Base-by-base conservation (phyloP, 2,113 vertebrate species). In the Geothlypis trichas region DNA sequence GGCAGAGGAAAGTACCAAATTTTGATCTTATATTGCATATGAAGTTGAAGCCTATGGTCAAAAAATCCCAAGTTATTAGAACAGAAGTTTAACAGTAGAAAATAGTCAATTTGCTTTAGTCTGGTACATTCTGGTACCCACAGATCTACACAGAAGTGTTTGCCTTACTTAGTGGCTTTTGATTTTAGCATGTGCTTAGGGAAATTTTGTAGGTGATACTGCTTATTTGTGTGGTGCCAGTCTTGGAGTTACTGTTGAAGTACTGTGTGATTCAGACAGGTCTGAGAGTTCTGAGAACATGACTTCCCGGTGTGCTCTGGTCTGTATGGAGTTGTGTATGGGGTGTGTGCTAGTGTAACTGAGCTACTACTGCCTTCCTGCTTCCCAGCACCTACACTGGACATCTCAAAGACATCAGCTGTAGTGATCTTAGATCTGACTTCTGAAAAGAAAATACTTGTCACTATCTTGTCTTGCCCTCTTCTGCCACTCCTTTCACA, bases 221-320 rank as follows among this genome's bases (percentile, higher is more conserved):
- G 22, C 18, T 33, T 47, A 47, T 61, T 39, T 83, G 35, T 47
- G 18, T 68, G 54, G 8, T 59, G 52, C 42, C 1, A 8, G 14
- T 71, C 23, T 39, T 51, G 10, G 28, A 27, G 18, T 46, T 63
- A 18, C 54, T 65, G 7, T 68, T 62, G 51, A 87, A 78, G 42
- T 63, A 33, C 1, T 61, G 30, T 41, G 24, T 72, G 35, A 41
- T 28, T 26, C 30, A 44, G 62, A 41, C 23, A 65, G 35, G 17
- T 37, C 31, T 87, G 41, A 86, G 57, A 57, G 39, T 61, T 93
- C 35, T 93, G 37, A 65, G 49, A 68, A 23, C 1, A 2, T 30
- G 54, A 44, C 39, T 39, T 51, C 0, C 0, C 65, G 18, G 5
- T 57, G 39, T 72, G n/a, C 44, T 79, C 18, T 90, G 44, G 12